Conservation (phyloP, 2,797 vertebrate genomes). For the Halcyon badia region DNA sequence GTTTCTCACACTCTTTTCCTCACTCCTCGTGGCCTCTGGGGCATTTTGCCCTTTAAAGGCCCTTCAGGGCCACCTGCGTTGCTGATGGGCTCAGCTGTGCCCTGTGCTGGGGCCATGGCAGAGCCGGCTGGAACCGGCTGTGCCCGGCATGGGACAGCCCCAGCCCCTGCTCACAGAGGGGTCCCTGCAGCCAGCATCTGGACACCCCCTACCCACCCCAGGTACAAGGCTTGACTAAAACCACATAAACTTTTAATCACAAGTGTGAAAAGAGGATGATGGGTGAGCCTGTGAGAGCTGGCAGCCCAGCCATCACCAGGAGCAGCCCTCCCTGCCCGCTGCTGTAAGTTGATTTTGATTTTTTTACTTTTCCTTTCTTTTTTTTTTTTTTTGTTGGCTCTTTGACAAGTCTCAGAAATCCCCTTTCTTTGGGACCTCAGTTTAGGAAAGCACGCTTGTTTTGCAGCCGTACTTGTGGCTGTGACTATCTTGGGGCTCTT, state of each 20-base stretch:
- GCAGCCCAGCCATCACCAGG: fast-evolving
- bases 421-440: neutral
- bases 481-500: neutral
- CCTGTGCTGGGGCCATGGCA: fast-evolving
- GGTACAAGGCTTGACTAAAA: neutral
- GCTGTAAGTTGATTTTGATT: fast-evolving
- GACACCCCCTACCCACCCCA: too few relatives aligned
- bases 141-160: fast-evolving
- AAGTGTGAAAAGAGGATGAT: neutral
- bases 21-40: neutral
- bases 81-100: neutral
- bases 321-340: fast-evolving
- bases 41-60: neutral
- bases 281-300: fast-evolving
- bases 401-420: neutral
- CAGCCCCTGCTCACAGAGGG: fast-evolving
- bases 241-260: neutral
- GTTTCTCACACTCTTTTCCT: neutral
- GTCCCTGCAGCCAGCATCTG: fast-evolving
- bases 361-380: neutral
- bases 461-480: fast-evolving
- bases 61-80: fast-evolving
- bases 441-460: neutral
- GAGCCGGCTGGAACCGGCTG: fast-evolving
- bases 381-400: neutral